Percentiles rank a stretch among this genome's conserved stretches.
Evolutionary conservation across 2,888 invertebrate species (phyloP).

Genomic region (Apamea sordens): DNA sequence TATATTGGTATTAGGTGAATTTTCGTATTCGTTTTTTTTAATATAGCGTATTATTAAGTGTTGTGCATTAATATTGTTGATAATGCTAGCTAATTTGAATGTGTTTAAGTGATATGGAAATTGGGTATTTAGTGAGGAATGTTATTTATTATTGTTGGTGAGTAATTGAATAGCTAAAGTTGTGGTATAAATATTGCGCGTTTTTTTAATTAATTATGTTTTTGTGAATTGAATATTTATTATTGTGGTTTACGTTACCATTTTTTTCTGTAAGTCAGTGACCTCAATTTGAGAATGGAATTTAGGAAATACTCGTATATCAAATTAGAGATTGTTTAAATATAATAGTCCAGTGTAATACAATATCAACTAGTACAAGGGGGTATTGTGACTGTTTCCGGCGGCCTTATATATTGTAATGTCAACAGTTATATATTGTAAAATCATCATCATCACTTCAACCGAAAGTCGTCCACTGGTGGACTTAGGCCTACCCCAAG

Average conservation of each 20-base stretch:
- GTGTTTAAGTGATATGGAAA: slow-evolving; percentile 40
- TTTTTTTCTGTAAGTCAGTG: not conserved
- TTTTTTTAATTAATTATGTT: not conserved
- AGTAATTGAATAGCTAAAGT: not conserved
- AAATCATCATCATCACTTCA: no score
- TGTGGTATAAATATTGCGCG: not conserved
- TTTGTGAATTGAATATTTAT: not conserved
- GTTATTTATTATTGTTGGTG: slow-evolving; percentile 13
- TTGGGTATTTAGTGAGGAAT: slow-evolving; percentile 25
- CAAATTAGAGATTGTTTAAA: not conserved
- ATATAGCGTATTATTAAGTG: slow-evolving; percentile 46
- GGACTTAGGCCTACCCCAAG: no score
- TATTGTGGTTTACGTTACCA: not conserved
- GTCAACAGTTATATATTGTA: no score
- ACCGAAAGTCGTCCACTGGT: no score
- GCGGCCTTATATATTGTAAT: no score
- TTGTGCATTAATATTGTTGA: slow-evolving; percentile 48
- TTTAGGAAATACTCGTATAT: not conserved
- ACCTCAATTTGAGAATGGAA: not conserved
- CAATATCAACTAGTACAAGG: not conserved
- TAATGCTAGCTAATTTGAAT: slow-evolving; percentile 42
- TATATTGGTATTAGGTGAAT: slow-evolving; percentile 72
- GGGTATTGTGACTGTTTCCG: not conserved
- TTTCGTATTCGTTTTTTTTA: slow-evolving; percentile 42
- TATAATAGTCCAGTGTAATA: not conserved